Evolutionary conservation across 1,140 invertebrate species (phyloP).

Genomic region (Drosophila leontia): DNA sequence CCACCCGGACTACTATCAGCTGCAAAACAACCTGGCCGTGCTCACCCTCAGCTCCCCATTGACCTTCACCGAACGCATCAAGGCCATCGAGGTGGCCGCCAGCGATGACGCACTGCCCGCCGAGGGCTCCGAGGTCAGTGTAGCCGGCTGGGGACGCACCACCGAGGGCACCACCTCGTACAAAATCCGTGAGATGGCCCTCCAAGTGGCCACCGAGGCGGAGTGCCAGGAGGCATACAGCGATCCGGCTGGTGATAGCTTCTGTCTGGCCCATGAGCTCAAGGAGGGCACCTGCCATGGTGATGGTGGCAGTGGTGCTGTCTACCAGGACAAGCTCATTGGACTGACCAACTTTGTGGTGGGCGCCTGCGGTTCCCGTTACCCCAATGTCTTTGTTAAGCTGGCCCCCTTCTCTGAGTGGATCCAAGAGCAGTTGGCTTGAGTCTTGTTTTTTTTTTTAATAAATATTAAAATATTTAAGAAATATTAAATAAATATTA

Average conservation of each 20-base stretch:
- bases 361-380: conserved; percentile 76
- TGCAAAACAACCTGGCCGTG: conserved; percentile 86
- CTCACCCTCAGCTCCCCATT: conserved; percentile 60
- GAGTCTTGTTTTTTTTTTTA: background rate
- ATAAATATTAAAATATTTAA: background rate
- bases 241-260: conserved; percentile 31
- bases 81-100: conserved; percentile 37
- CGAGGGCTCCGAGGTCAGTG: conserved; percentile 33
- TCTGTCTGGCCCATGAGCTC: conserved; percentile 70
- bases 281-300: conserved; percentile 75
- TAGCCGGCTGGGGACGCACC: conserved; percentile 73
- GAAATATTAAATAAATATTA: conserved; percentile 1
- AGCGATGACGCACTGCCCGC: conserved; percentile 29
- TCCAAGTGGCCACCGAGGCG: conserved; percentile 42
- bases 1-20: conserved; percentile 80
- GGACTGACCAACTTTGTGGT: conserved; percentile 74
- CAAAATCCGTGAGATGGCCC: conserved; percentile 54
- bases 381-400: conserved; percentile 73
- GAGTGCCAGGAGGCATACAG: conserved; percentile 65
- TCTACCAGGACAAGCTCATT: conserved; percentile 57
- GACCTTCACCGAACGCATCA: conserved; percentile 45
- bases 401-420: conserved; percentile 53
- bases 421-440: conserved; percentile 59
- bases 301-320: conserved; percentile 72
- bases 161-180: conserved; percentile 52